phyloP scores from a whole-genome alignment of 2,797 vertebrate genomes.

The Micrastur ruficollis region DNA sequence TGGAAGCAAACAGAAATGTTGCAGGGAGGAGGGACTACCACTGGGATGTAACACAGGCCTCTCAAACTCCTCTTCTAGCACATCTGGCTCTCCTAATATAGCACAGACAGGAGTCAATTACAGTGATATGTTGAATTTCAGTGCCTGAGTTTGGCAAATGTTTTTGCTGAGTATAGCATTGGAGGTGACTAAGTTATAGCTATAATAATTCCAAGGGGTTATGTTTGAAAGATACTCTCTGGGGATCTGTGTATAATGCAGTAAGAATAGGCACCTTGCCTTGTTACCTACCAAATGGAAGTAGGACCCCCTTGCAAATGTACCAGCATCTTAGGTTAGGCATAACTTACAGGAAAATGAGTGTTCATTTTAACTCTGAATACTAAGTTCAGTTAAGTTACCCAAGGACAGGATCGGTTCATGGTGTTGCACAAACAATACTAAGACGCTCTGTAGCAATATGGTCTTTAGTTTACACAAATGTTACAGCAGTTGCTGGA shows the following conservation, averaged over 20 bases:
- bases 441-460: not conserved
- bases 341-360: not conserved
- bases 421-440: not conserved
- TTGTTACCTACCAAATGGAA: not conserved
- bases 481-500: not conserved
- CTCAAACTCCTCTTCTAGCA: not conserved
- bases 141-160: not conserved
- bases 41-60: not conserved
- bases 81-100: not conserved
- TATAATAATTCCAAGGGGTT: not conserved
- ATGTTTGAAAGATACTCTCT: not conserved
- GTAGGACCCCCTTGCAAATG: not conserved
- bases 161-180: not conserved
- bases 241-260: not conserved
- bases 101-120: conserved; percentile 2
- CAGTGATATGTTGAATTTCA: not conserved
- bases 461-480: not conserved
- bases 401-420: not conserved
- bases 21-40: not conserved
- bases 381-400: not conserved
- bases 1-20: not conserved
- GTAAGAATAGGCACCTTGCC: not conserved
- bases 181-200: not conserved
- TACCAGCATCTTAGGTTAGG: not conserved
- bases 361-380: not conserved